These are phyloP conservation scores for Falco concolor DNA, from an alignment of 2,797 vertebrate species.

Conservation along the genomic window DNA sequence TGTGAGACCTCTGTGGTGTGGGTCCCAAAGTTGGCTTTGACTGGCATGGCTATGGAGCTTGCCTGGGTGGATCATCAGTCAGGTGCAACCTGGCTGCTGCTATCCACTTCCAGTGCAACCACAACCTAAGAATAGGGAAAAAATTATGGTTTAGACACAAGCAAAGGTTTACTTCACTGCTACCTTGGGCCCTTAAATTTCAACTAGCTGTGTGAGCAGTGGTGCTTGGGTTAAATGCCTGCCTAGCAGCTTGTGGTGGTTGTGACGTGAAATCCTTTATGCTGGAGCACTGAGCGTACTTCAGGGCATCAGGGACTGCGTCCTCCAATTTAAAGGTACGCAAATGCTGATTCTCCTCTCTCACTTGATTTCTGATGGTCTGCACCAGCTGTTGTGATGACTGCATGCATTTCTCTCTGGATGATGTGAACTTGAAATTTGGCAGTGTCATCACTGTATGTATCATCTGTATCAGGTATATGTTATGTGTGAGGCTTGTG, in stretches of 20 bases:
- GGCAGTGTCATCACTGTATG: accelerated
- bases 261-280: neutral
- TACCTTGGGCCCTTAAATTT: neutral
- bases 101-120: neutral
- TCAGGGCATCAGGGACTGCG: neutral
- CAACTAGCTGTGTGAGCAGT: neutral
- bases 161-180: neutral
- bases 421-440: neutral
- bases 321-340: neutral
- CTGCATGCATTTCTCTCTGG: neutral
- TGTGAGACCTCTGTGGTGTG: accelerated
- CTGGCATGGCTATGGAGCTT: neutral
- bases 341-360: neutral
- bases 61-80: neutral
- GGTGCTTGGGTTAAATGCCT: neutral
- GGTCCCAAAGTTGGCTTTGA: neutral
- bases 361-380: neutral
- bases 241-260: neutral
- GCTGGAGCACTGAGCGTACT: accelerated
- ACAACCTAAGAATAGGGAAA: neutral
- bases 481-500: neutral
- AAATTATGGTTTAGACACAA: accelerated
- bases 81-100: neutral
- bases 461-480: accelerated
- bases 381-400: neutral